Base-by-base conservation (phyloP, 1,140 invertebrate genomes). In the Magallana angulata region DNA sequence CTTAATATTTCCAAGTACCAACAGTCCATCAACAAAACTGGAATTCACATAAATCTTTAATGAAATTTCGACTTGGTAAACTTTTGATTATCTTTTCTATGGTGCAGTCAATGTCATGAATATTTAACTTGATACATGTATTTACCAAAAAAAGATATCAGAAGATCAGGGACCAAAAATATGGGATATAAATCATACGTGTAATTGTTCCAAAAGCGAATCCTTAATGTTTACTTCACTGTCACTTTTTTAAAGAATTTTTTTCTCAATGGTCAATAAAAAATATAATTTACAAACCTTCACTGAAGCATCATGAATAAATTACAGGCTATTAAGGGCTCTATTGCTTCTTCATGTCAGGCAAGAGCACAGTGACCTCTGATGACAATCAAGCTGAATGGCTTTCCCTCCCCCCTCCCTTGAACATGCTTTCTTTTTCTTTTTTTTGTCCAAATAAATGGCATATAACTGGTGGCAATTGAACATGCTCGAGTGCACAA, bases 361-460 rank as follows among this genome's bases (percentile, higher is more conserved):
- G 68, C 68, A 30, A 71, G 24, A 71, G 68, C 68, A 30, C 36
- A 30, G 68, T 24, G 68, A 71, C 68, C 68, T 71, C 68, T 30
- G 9, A 71, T 24, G 68, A 71, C 68, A 71, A 71, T 71, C 68
- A 71, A 71, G 36, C 68, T 24, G 24, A 7, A 71, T 71, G 68
- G 24, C 12, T 71, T 71, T 71, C 36, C 24, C 18, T 36, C 36
- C 36, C 36, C 36, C 36, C 36, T 36, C 36, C 36, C 36, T 36
- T 36, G 4, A 36, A 36, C 36, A 36, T 36, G 36, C 36, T 36
- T 36, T 36, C 24, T 11, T 71, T 36, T 36, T 36, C 24, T 11
- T 71, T 30, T 71, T 71, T 71, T 71, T 71, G 68, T 71, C 68
- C 68, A 71, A 71, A 36, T 71, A 71, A 71, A 18, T 30, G 68